Base-by-base conservation (phyloP, 2,888 invertebrate species). In the Ectemnius cavifrons region DNA sequence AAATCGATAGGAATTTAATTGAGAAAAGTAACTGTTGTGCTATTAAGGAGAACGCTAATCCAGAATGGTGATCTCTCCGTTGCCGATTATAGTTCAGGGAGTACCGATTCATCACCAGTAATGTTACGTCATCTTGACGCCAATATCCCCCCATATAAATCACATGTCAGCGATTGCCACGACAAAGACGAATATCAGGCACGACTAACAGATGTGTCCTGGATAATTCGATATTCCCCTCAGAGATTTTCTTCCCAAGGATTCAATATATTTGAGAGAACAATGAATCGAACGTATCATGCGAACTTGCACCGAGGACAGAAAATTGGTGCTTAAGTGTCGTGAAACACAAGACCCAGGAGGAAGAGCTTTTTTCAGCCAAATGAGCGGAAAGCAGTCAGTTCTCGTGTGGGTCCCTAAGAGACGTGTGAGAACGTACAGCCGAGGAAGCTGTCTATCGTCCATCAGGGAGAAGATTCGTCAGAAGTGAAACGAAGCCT, bases 91-190 rank as follows among this genome's bases (percentile, higher is more conserved):
- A 72, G 61, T 64, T 74, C 67, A 47, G 63, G 71, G 67, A 70
- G 78, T 71, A 76, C 75, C 86, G 76, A 86, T 86, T 82, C 79
- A 85, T 86, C 86, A 85, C 64, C 64, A 62, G 23, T 74, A 37
- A 73, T 72, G 78, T 73, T 73, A 77, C 84, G 82, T 83, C 79
- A 85, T 84, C 84, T 86, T 83, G 85, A 72, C 86, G 79, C 86
- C 86, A 86, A 86, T 86, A 86, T 85, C 77, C 81, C 58, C 64
- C 81, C 76, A 75, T 85, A 86, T 86, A 86, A 86, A 86, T 86
- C 85, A 85, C 81, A 71, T 65, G 83, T 85, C 84, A 80, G 81
- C 81, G 79, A 81, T 82, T 75, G 77, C 73, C 78, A 79, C 71
- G 85, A 86, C 83, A 84, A 84, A 85, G 84, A 86, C 80, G 80